These are phyloP conservation scores for Augiades crinisus DNA, from an alignment of 2,888 invertebrate genomes.

Conservation along the genomic window DNA sequence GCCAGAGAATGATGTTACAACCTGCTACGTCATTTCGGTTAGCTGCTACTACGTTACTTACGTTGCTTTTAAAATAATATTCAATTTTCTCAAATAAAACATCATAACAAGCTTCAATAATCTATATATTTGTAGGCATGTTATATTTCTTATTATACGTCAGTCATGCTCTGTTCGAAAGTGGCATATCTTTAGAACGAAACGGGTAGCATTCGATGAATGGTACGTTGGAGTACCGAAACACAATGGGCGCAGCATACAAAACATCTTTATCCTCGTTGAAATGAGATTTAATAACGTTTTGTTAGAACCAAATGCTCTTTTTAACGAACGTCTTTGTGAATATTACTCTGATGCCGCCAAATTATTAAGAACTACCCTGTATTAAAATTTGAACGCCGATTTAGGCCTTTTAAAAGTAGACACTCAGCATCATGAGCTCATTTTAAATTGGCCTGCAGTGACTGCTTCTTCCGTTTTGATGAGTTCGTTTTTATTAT, in stretches of 20 bases:
- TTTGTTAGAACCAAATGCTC: constrained; percentile 66
- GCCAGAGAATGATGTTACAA: too few species aligned
- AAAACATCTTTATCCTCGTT: constrained; percentile 53
- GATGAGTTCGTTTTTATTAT: constrained; percentile 63
- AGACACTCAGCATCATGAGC: constrained; percentile 31
- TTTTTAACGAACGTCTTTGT: constrained; percentile 64
- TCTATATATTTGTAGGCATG: too few species aligned
- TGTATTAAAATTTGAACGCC: constrained; percentile 12
- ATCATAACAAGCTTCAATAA: neutral
- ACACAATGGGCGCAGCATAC: constrained; percentile 45
- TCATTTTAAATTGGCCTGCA: constrained; percentile 44
- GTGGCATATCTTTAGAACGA: constrained; percentile 19
- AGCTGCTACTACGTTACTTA: too few species aligned
- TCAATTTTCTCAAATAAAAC: too few species aligned
- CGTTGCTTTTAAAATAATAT: too few species aligned
- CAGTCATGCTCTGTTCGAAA: neutral
- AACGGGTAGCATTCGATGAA: constrained; percentile 40
- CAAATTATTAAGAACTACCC: constrained; percentile 39
- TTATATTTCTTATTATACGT: neutral
- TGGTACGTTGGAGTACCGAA: constrained; percentile 48
- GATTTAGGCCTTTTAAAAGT: constrained; percentile 1
- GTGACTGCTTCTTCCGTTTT: constrained; percentile 50
- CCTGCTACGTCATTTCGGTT: too few species aligned
- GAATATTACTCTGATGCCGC: constrained; percentile 45
- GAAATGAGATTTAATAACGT: constrained; percentile 75